These are phyloP conservation scores for Graptemys geographica DNA, from an alignment of 2,797 vertebrate genomes.

Conservation along the genomic window DNA sequence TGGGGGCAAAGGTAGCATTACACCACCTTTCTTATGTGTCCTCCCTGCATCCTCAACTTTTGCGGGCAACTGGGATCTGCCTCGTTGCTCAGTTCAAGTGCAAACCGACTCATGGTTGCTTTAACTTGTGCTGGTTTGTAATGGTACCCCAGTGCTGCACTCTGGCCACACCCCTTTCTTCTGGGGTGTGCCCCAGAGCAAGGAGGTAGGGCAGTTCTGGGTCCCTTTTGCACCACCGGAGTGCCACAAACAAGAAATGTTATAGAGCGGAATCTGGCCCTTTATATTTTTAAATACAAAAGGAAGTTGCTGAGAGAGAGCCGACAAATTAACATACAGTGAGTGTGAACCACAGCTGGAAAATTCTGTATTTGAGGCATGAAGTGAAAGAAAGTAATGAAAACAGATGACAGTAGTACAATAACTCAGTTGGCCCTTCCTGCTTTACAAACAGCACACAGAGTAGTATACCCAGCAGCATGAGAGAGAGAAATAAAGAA, in stretches of 20 bases:
- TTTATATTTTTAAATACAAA: background rate
- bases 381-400: background rate
- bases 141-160: background rate
- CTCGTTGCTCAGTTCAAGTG: background rate
- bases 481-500: background rate
- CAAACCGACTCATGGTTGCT: background rate
- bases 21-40: background rate
- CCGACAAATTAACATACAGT: background rate
- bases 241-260: background rate
- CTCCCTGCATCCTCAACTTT: background rate
- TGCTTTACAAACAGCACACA: background rate
- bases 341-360: background rate
- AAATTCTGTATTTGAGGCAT: background rate
- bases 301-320: background rate
- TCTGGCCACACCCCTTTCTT: background rate
- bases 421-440: background rate
- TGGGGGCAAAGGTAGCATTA: too few relatives aligned
- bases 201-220: background rate
- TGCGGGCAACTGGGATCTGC: background rate
- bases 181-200: background rate
- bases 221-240: background rate
- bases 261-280: background rate
- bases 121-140: background rate
- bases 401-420: background rate
- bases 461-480: background rate